Base-by-base conservation (phyloP, 2,113 vertebrate species). In the Gymnocephalus cernua region DNA sequence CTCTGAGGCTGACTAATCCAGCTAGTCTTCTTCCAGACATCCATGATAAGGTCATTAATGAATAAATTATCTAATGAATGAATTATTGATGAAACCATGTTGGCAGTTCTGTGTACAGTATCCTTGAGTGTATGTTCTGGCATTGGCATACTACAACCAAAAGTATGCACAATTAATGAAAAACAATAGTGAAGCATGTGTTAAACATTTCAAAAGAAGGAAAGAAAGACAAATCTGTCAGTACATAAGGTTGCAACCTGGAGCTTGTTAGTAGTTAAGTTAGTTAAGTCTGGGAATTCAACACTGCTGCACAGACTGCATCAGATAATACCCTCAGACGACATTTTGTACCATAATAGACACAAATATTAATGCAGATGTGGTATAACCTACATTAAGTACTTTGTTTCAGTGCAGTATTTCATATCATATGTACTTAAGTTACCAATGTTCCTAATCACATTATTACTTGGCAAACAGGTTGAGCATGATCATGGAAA, bases 31-130 rank as follows among this genome's bases (percentile, higher is more conserved):
- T 85, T 50, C 67, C 62, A 89, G 84, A 91, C 88, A 79, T 82
- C 82, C 75, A 77, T 8, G 91, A 92, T 92, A 93, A 93, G 90
- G 90, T 91, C 90, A 90, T 95, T 92, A 91, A 94, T 94, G 92
- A 95, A 95, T 95, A 95, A 95, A 93, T 93, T 77, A 94, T 90
- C 67, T 78, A 63, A 65, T 51, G 23, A 44, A 80, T 95, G 76
- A 93, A 93, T 93, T 85, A 91, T 92, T 89, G 66, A 94, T 91
- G 74, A 82, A 70, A 72, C 50, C 29, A 15, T 51, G 77, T 80
- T 86, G 76, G 62, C 64, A 80, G 74, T 62, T 29, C 51, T 86
- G 83, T 73, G 70, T 88, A 80, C 76, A 84, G 66, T 76, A 61
- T 48, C 35, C 47, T 76, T 77, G 66, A 80, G 80, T 51, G 18